Percentiles rank a stretch among this genome's conserved stretches.
Conservation (phyloP, 2,888 invertebrate species). For the Meloe dianella region DNA sequence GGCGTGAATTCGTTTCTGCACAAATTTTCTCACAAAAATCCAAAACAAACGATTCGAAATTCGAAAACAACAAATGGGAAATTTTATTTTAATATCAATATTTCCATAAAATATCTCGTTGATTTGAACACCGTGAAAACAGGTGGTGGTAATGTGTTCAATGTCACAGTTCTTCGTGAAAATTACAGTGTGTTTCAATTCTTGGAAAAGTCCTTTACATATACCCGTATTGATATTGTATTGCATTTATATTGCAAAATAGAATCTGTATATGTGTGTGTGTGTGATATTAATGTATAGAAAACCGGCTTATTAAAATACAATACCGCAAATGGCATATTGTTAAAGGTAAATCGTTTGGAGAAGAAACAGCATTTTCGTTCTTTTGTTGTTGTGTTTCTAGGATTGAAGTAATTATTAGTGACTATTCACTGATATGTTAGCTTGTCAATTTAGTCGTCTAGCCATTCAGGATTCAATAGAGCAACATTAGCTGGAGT, state of each 20-base stretch:
- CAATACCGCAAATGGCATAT: conserved; percentile 5
- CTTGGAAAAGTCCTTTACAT: not conserved
- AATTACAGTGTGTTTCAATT: conserved; percentile 4
- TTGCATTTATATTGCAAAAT: conserved; percentile 2
- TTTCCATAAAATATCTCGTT: not conserved
- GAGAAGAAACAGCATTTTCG: not conserved
- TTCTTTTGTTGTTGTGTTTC: not conserved
- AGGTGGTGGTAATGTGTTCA: conserved; percentile 2
- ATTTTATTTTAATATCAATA: not conserved
- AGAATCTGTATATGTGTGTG: not conserved
- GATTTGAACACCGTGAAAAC: not conserved
- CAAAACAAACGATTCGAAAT: too few species aligned
- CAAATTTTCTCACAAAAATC: too few species aligned
- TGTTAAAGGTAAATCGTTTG: not conserved
- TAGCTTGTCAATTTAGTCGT: too few species aligned
- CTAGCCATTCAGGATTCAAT: too few species aligned
- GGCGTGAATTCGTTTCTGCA: too few species aligned
- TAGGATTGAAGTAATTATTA: not conserved
- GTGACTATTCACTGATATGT: not conserved
- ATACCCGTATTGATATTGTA: not conserved
- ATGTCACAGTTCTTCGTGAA: not conserved
- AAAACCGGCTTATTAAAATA: conserved; percentile 10
- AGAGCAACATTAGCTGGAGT: too few species aligned
- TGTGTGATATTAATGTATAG: conserved; percentile 1
- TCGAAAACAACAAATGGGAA: not conserved